These are phyloP conservation scores for Trachemys scripta DNA, from an alignment of 2,113 vertebrate species.

Conservation along the genomic window DNA sequence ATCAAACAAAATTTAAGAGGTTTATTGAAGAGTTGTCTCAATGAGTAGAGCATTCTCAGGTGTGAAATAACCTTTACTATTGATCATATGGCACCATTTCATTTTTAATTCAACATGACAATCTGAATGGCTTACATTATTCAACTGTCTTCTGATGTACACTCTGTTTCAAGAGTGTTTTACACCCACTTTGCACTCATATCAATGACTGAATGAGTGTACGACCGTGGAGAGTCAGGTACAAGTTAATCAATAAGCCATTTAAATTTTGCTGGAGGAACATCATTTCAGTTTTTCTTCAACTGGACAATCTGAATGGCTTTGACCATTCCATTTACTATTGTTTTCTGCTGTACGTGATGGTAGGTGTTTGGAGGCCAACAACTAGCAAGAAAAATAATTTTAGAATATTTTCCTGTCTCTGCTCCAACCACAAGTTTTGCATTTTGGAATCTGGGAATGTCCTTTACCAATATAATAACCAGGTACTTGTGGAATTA, in stretches of 20 bases:
- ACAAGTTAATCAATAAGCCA: conserved; percentile 18
- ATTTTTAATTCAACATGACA: neutral
- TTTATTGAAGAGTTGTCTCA: neutral
- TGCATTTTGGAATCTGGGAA: neutral
- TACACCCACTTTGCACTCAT: accelerated
- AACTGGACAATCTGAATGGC: neutral
- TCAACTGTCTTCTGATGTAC: neutral
- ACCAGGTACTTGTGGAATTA: neutral
- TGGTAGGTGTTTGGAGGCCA: neutral
- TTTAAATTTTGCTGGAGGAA: neutral
- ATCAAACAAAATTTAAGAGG: neutral
- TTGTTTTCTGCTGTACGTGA: neutral
- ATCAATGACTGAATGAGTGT: neutral
- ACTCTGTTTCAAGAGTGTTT: neutral
- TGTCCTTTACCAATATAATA: neutral
- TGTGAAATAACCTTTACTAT: neutral
- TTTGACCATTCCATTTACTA: neutral
- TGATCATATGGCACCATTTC: neutral
- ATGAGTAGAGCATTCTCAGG: neutral
- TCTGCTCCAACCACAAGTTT: neutral
- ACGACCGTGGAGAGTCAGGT: neutral
- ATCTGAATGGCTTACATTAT: neutral
- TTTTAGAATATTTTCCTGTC: neutral
- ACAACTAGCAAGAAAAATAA: neutral
- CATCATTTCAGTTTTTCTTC: neutral